phyloP scores from a whole-genome alignment of 2,888 invertebrate species.

The Mythimna ferrago region DNA sequence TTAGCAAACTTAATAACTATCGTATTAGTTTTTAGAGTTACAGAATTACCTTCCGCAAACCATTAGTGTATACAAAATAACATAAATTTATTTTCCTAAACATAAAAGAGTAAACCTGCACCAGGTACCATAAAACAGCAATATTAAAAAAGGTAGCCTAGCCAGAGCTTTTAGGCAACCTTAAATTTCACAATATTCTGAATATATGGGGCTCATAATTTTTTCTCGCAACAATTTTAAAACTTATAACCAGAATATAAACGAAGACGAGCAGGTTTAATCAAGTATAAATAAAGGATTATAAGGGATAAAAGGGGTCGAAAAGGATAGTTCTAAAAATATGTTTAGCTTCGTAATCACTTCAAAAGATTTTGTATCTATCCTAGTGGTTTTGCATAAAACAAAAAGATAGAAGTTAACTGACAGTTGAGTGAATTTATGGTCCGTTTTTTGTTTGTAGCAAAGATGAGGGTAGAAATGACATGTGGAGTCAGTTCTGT shows the following conservation, averaged over 20 bases:
- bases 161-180: constrained; percentile 4
- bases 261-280: constrained; percentile 44
- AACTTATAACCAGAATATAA: constrained; percentile 28
- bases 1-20: constrained; percentile 1
- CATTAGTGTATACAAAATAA: neutral
- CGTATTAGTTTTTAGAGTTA: neutral
- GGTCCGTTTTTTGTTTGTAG: constrained; percentile 5
- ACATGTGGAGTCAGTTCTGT: constrained; percentile 7
- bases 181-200: constrained; percentile 21
- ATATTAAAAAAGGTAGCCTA: constrained; percentile 26
- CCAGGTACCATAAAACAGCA: constrained; percentile 16
- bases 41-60: neutral
- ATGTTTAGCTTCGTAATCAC: constrained; percentile 46
- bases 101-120: constrained; percentile 17
- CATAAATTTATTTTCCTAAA: neutral
- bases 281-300: constrained; percentile 59
- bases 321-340: constrained; percentile 57
- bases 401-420: constrained; percentile 24
- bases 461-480: constrained; percentile 19
- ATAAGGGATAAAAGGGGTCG: constrained; percentile 55
- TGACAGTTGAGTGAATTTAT: constrained; percentile 34
- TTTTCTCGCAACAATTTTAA: constrained; percentile 29
- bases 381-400: constrained; percentile 40
- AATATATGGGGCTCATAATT: constrained; percentile 23
- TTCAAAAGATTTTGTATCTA: constrained; percentile 49